phyloP scores from a whole-genome alignment of 2,113 vertebrate species.

The Oxyruncus cristatus region DNA sequence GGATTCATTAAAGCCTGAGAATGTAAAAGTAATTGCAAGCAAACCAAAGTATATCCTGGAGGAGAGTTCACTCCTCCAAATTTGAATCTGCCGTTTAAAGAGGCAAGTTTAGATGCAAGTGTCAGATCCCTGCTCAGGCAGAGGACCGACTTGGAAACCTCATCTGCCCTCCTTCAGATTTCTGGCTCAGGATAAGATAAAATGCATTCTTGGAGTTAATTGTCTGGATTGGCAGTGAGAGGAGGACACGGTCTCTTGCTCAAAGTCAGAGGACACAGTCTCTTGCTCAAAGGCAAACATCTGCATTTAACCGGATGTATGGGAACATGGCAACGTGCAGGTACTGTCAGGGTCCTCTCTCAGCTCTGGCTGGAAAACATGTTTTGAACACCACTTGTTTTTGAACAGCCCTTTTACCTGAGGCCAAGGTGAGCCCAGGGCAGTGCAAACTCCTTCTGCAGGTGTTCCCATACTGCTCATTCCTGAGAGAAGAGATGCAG shows the following conservation, averaged over 20 bases:
- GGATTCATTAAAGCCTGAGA: background rate
- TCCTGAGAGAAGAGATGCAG: background rate
- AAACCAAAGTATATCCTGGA: background rate
- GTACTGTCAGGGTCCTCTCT: background rate
- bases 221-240: background rate
- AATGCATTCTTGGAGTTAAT: background rate
- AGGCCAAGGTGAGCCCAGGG: background rate
- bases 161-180: background rate
- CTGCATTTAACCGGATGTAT: background rate
- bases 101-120: background rate
- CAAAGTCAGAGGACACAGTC: background rate
- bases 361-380: background rate
- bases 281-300: background rate
- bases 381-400: background rate
- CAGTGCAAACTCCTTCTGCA: background rate
- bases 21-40: background rate
- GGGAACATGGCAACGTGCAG: accelerated
- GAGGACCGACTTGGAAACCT: background rate
- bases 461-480: background rate
- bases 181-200: background rate
- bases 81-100: background rate
- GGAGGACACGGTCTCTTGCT: background rate
- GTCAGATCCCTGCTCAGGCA: background rate
- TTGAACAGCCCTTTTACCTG: background rate
- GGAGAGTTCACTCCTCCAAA: background rate